Evolutionary conservation across 1,140 invertebrate species (phyloP), one percentile per base, ranked within the genome.

Genomic region (Aphidius gifuensis): DNA sequence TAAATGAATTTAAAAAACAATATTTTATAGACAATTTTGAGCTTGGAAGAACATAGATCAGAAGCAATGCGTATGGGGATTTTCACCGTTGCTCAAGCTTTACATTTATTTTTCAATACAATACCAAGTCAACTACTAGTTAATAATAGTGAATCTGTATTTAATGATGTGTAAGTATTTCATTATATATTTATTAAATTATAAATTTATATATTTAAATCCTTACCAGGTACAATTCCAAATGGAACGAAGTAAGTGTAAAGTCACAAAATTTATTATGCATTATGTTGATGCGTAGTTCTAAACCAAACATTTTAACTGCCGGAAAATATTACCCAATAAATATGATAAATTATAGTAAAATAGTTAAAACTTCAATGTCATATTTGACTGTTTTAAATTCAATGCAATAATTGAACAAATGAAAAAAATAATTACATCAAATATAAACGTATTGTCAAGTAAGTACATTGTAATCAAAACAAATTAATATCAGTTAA

Each of bases 261-360:
- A 16, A 16, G 16, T 38, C 7, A 6, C 43, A 16, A 43, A 55
- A 11, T 42, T 55, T 55, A 8, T 16, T 55, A 40, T 55, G 38
- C 5, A 55, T 55, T 23, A 55, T 55, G 53, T 7, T 55, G 4
- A 4, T 55, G 39, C 53, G 53, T 0, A 44, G 53, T 11, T 42
- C 43, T 38, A 55, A 43, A n/a, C 53, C 53, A 1, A 1, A 8
- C 1, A 0, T 1, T 9, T 9, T 55, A 4, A 55, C 53, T 11
- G 53, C 53, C 5, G 53, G 39, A 5, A n/a, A 40, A 43, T 43
- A 43, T 39, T 55, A 55, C 16, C 5, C 21, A 9, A 9, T 42
- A n/a, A 55, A 55, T 42, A n/a, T 55, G 11, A 39, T 43, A 21
- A 55, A 43, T 43, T 58, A 16, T 47, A 43, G 16, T 3, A 58